Conservation (phyloP, 2,113 vertebrate genomes). For the Panthera leo region DNA sequence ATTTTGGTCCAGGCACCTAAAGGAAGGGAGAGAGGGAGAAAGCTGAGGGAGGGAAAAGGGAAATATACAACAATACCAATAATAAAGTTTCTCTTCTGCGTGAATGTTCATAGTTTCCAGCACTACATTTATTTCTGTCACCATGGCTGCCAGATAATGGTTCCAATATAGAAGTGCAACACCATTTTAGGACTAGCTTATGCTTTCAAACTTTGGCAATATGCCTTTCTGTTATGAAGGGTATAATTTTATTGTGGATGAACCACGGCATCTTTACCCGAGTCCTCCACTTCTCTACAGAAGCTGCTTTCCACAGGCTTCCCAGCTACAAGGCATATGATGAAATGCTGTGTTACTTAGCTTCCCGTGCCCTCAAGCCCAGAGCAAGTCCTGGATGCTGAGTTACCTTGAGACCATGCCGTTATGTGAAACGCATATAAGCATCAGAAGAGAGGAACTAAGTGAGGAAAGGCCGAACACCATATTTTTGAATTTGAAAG, state of each 20-base stretch:
- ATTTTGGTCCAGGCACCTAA: neutral
- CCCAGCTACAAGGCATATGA: neutral
- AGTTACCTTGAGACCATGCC: neutral
- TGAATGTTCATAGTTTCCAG: constrained; percentile 32
- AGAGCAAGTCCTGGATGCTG: neutral
- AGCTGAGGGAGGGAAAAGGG: neutral
- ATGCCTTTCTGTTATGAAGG: neutral
- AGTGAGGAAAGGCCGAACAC: neutral
- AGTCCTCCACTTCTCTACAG: neutral
- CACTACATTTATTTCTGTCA: constrained; percentile 53
- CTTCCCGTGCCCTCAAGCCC: neutral
- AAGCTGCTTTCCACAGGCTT: neutral
- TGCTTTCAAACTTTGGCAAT: constrained; percentile 23
- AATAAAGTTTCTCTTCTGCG: neutral
- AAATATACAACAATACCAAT: constrained; percentile 5
- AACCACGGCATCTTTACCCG: neutral
- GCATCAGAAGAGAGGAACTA: neutral
- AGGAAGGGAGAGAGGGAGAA: neutral
- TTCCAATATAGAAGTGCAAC: neutral
- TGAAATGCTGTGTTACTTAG: neutral
- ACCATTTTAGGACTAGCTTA: constrained; percentile 64
- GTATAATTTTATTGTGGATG: neutral
- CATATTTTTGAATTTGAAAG: neutral
- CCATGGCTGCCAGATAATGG: constrained; percentile 21
- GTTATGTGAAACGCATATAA: neutral